Base-by-base conservation (phyloP, 2,797 vertebrate genomes). In the Leucoraja ocellata region DNA sequence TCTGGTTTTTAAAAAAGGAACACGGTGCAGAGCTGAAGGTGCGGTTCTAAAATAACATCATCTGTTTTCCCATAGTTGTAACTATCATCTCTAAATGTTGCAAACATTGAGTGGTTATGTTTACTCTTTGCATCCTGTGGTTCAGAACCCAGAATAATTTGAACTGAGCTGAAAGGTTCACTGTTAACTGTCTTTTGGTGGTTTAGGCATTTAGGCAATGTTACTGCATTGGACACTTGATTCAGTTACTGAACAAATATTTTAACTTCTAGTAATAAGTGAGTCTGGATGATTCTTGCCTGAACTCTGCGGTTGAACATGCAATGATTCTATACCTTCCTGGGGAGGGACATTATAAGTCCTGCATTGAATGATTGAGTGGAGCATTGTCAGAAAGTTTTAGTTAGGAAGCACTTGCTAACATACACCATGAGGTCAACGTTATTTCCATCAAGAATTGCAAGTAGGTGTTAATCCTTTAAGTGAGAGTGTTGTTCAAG, bases 121-220 rank as follows among this genome's bases (percentile, higher is more conserved):
- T 92, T 71, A 32, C n/a, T 71, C 10, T 61, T 84, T 88, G 7
- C 65, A 88, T 32, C 18, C 21, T 76, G 25, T 73, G 36, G 39
- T 74, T 91, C 71, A 58, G 39, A 88, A 91, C 90, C 68, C 9
- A 10, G 21, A 36, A 36, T 73, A 11, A 92, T 54, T 91, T 92
- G 39, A 73, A 76, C 11, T 28, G 71, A 92, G 71, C 4, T 76
- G 46, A 92, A 92, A 76, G 90, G 71, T 92, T 92, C 39, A 74
- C 5, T 76, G 65, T 92, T 92, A 91, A 91, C 25, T 92, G 23
- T 91, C 71, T 91, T 54, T 91, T 91, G 71, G 68, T 91, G 10
- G 68, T 28, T 58, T 54, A 32, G 86, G 32, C 36, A 11, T 91
- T 46, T 91, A 25, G 39, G 90, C 71, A 58, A 74, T 74, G 36